These are phyloP conservation scores for Actinernus sp. DNA, from an alignment of 92 coral and sea anemone species.

Conservation along the genomic window DNA sequence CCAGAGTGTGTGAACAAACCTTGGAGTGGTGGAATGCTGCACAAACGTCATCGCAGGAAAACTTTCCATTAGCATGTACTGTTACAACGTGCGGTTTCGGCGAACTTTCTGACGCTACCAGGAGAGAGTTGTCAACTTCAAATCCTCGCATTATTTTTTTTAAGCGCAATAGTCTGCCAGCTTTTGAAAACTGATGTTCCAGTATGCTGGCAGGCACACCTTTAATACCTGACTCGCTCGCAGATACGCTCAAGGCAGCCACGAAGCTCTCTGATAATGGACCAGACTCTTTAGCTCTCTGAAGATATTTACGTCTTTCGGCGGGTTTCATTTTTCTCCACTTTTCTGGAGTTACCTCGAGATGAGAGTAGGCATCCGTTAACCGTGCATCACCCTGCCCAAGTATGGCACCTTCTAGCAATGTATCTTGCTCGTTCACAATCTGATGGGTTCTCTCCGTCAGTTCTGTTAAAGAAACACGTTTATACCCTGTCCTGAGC, in stretches of 20 bases:
- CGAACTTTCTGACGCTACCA: conserved; percentile 45
- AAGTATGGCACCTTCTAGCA: conserved; percentile 50
- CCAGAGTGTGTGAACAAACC: conserved; percentile 33
- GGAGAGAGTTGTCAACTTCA: conserved; percentile 30
- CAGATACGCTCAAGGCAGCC: conserved; percentile 19
- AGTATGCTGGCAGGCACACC: conserved; percentile 39
- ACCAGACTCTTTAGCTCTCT: conserved; percentile 40
- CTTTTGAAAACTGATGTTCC: conserved; percentile 37
- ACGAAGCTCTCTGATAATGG: conserved; percentile 17
- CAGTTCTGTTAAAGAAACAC: conserved; percentile 19
- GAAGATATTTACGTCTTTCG: conserved; percentile 32
- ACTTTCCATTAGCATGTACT: conserved; percentile 27
- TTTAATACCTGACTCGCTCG: conserved; percentile 24
- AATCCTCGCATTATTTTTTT: conserved; percentile 33
- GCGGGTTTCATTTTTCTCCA: conserved; percentile 56
- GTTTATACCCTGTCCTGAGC: conserved; percentile 38
- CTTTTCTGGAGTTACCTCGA: conserved; percentile 34
- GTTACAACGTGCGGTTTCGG: conserved; percentile 49
- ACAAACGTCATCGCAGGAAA: conserved; percentile 37
- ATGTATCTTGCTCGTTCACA: conserved; percentile 48
- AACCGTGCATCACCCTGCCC: conserved; percentile 49
- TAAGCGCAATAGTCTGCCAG: conserved; percentile 38
- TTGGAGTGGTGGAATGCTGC: conserved; percentile 48
- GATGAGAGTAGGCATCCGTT: conserved; percentile 32
- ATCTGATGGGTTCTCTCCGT: conserved; percentile 27